Evolutionary conservation across 2,888 invertebrate genomes (phyloP), one percentile per base, ranked within the genome.

Genomic region (Opisthograptis luteolata): DNA sequence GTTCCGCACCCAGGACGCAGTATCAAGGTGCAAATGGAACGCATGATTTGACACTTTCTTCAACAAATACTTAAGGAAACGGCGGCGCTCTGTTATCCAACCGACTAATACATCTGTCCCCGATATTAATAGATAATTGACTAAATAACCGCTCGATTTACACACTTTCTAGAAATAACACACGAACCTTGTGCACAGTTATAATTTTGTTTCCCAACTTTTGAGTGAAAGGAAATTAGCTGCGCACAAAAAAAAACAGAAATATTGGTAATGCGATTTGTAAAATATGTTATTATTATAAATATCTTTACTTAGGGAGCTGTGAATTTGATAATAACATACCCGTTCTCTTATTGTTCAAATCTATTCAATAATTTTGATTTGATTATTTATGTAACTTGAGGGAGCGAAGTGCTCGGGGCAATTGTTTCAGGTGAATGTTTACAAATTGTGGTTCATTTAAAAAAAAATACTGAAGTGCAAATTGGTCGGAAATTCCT

Each of bases 41-140:
- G 73, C 66, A 87, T 90, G 89, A 90, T 83, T 88, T 73, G 85
- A 81, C 86, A 87, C 76, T 85, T 87, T 88, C 70, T 69, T 66
- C 60, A 70, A 70, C 79, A 79, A 86, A 85, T 87, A 85, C 87
- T 88, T 85, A 86, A 78, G 78, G 79, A 84, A 86, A 83, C 74
- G 73, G 62, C 73, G 73, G 68, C 66, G 58, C 46, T 69, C 68
- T 77, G 76, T 79, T 78, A 79, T 78, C 71, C 76, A 73, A 76
- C 76, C 49, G 68, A 70, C 76, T 73, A 76, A 78, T 73, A 73
- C 70, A 67, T 67, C 72, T 70, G 70, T 70, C 69, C 66, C 70
- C 70, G 66, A 70, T 64, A 64, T 61, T 66, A n/a, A n/a, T n/a
- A 58, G 66, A 68, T 86, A 87, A 87, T 88, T 80, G 86, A 82